Conservation (phyloP, 1,140 invertebrate species). For the Lanistes nyassanus region DNA sequence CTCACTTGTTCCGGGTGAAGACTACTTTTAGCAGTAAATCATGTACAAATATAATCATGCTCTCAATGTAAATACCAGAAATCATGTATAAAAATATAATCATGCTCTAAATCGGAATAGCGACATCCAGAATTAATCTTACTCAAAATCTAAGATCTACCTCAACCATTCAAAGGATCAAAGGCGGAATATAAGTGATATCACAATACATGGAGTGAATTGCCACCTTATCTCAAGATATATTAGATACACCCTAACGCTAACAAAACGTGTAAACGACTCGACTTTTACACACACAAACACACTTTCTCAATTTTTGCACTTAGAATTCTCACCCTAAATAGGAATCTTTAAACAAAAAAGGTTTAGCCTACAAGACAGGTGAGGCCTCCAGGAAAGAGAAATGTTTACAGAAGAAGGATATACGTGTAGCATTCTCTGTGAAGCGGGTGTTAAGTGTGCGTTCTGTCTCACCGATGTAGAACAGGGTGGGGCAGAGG, state of each 20-base stretch:
- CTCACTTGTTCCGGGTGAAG: not conserved
- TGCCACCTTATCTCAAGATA: not conserved
- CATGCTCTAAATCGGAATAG: not conserved
- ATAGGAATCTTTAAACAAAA: too few species aligned
- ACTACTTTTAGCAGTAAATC: conserved; percentile 1
- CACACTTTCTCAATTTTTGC: too few species aligned
- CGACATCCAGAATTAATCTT: not conserved
- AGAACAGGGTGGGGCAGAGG: too few species aligned
- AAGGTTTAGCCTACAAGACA: too few species aligned
- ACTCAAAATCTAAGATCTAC: not conserved
- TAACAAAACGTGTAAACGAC: not conserved
- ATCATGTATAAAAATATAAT: not conserved
- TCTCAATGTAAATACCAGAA: not conserved
- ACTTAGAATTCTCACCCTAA: too few species aligned
- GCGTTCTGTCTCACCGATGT: too few species aligned
- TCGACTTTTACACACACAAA: too few species aligned
- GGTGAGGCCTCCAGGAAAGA: too few species aligned
- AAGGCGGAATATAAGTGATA: not conserved
- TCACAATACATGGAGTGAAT: too few species aligned
- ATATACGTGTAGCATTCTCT: too few species aligned
- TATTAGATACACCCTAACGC: not conserved
- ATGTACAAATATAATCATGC: not conserved
- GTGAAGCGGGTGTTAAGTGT: too few species aligned
- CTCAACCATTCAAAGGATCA: not conserved
- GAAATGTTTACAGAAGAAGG: too few species aligned